phyloP scores from a whole-genome alignment of 2,113 vertebrate species.

The Gavialis gangeticus region DNA sequence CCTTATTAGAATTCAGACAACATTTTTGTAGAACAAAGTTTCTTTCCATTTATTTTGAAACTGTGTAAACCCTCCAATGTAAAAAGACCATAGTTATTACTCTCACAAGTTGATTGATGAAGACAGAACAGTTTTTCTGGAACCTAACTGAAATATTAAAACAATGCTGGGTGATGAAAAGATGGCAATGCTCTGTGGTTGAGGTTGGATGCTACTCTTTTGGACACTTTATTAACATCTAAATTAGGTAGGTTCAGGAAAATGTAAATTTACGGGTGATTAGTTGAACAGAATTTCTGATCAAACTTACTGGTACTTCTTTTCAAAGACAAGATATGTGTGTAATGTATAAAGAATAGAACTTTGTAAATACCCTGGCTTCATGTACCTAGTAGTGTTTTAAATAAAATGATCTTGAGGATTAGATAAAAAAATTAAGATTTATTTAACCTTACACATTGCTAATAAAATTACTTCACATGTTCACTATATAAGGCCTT shows the following conservation, averaged over 20 bases:
- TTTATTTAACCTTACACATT: not conserved
- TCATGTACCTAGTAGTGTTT: not conserved
- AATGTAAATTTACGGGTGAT: not conserved
- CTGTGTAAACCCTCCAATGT: not conserved
- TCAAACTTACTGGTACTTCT: not conserved
- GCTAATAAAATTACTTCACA: not conserved
- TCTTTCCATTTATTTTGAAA: not conserved
- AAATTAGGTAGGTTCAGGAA: not conserved
- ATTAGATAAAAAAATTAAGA: not conserved
- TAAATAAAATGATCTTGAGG: not conserved
- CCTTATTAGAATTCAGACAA: not conserved
- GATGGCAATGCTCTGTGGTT: not conserved
- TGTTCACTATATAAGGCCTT: not conserved
- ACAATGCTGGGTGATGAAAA: not conserved
- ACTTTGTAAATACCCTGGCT: not conserved
- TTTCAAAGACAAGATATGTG: not conserved
- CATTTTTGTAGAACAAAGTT: not conserved
- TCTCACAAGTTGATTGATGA: not conserved
- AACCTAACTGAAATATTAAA: rapidly evolving
- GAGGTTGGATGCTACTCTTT: not conserved
- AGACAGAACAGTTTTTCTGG: not conserved
- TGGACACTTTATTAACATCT: not conserved
- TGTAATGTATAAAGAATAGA: not conserved
- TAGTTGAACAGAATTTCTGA: not conserved
- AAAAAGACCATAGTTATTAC: not conserved